Percentiles rank a stretch among this genome's conserved stretches.
phyloP scores from a whole-genome alignment of 2,797 vertebrate species.

The Anabacerthia variegaticeps region DNA sequence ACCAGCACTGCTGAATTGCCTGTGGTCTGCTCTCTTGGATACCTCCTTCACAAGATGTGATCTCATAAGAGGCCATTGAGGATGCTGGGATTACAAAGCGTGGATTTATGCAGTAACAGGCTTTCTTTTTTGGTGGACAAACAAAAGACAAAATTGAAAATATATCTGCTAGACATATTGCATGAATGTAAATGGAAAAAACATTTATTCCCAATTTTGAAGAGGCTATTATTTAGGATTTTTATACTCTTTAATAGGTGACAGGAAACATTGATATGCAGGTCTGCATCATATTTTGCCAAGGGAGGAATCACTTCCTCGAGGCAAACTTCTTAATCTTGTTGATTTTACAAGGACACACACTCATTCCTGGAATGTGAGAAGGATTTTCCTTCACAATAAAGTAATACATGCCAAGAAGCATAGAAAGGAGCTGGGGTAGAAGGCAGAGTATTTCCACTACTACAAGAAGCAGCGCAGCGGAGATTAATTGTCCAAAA shows the following conservation, averaged over 20 bases:
- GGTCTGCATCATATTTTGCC: neutral
- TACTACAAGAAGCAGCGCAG: neutral
- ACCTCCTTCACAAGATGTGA: neutral
- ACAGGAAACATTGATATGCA: neutral
- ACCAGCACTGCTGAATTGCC: neutral
- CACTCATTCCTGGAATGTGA: neutral
- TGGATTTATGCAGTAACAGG: neutral
- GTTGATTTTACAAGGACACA: slow-evolving; percentile 14
- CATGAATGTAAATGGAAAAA: neutral
- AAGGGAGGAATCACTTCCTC: neutral
- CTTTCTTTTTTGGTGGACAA: neutral
- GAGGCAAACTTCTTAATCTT: slow-evolving; percentile 21
- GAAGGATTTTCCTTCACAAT: neutral
- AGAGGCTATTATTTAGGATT: neutral
- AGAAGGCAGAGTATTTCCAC: neutral
- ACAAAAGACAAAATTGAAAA: neutral
- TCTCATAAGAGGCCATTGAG: neutral
- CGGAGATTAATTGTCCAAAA: neutral
- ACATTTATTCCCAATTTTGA: neutral
- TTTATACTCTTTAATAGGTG: neutral
- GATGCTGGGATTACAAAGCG: neutral
- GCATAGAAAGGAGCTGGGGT: neutral
- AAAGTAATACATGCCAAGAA: neutral
- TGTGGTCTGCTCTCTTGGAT: neutral
- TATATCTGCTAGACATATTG: neutral